A percentile compares a stretch with the other conserved stretches of the same genome.
phyloP scores from a whole-genome alignment of 2,888 invertebrate genomes.

The Thyatira batis region DNA sequence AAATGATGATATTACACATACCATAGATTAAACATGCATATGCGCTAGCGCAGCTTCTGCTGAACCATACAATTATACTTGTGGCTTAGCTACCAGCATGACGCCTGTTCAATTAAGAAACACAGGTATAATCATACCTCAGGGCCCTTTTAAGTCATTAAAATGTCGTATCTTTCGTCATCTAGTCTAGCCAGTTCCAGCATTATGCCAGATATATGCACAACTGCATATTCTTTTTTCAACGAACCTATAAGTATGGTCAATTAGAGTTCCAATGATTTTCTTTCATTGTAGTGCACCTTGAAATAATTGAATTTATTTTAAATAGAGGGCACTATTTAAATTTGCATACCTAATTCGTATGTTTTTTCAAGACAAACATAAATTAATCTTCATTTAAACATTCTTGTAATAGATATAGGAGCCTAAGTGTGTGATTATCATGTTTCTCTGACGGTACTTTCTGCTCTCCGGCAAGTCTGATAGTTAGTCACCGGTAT shows the following conservation, averaged over 20 bases:
- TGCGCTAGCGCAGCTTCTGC: constrained; percentile 15
- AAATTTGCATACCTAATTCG: neutral
- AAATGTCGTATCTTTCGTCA: constrained; percentile 31
- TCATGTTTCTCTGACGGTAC: constrained; percentile 1
- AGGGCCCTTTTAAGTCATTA: constrained; percentile 34
- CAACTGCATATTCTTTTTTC: neutral
- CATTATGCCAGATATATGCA: neutral
- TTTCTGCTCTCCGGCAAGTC: neutral
- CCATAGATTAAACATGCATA: constrained; percentile 14
- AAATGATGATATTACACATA: neutral
- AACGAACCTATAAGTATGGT: neutral
- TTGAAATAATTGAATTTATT: neutral
- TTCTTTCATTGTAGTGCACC: neutral
- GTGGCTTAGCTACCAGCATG: constrained; percentile 21
- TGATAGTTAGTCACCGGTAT: constrained; percentile 6
- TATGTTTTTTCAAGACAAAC: neutral
- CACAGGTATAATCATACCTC: constrained; percentile 33
- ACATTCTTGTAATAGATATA: neutral
- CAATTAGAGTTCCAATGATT: neutral
- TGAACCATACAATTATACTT: constrained; percentile 30
- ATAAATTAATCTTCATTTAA: neutral
- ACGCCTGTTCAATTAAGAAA: constrained; percentile 40
- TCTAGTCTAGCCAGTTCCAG: constrained; percentile 17
- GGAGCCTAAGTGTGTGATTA: neutral
- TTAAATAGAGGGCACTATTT: neutral